These are phyloP conservation scores for Pseudorectes ferrugineus DNA, from an alignment of 2,113 vertebrate genomes.

Conservation along the genomic window DNA sequence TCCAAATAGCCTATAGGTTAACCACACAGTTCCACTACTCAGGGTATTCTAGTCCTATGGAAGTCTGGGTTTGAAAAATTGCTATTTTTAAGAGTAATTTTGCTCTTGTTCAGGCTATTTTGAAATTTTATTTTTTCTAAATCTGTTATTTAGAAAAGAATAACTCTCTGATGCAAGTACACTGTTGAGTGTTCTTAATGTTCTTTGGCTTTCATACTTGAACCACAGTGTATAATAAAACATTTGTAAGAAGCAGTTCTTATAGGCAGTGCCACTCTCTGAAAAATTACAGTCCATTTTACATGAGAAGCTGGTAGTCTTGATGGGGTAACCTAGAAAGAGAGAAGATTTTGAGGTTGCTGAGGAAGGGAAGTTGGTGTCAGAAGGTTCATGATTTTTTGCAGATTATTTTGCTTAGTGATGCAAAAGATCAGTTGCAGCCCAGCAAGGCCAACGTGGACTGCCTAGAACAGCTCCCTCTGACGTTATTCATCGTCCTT, in stretches of 20 bases:
- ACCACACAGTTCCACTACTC: not conserved
- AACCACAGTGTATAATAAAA: not conserved
- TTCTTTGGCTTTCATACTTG: not conserved
- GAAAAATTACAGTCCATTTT: not conserved
- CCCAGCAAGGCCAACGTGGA: not conserved
- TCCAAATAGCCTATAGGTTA: not conserved
- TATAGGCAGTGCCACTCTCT: not conserved
- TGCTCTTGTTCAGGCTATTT: not conserved
- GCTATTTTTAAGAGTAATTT: not conserved
- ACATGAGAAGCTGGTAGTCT: not conserved
- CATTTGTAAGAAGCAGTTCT: not conserved
- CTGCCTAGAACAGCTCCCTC: not conserved
- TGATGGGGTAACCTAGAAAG: not conserved
- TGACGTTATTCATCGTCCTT: rapidly evolving
- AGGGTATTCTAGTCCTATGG: not conserved
- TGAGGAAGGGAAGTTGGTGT: not conserved
- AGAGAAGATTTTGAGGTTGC: not conserved
- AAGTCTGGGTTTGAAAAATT: not conserved
- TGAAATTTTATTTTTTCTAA: not conserved
- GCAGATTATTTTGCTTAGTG: not conserved
- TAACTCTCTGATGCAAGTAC: not conserved
- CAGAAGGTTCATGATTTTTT: not conserved
- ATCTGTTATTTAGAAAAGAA: not conserved
- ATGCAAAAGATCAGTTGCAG: not conserved
- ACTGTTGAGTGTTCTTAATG: not conserved